Evolutionary conservation across 1,140 invertebrate species (phyloP).

Genomic region (Heliconius eleuchia): DNA sequence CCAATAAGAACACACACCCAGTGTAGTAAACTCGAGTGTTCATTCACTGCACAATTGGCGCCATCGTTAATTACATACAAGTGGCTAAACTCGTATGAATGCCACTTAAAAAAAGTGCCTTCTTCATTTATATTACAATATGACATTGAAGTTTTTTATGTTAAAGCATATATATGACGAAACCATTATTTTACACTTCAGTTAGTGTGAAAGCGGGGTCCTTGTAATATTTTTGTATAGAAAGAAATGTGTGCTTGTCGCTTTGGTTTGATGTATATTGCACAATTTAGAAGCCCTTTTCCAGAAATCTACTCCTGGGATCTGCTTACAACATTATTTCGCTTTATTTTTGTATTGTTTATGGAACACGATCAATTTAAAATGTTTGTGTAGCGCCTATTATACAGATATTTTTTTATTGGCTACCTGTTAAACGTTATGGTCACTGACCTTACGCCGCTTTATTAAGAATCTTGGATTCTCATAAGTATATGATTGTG

Average conservation of each 20-base stretch:
- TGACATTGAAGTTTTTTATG: conserved; percentile 32
- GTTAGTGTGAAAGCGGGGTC: neutral
- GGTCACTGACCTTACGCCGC: too few relatives aligned
- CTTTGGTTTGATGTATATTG: neutral
- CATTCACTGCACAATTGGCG: conserved; percentile 58
- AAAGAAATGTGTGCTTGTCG: neutral
- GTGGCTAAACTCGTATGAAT: conserved; percentile 58
- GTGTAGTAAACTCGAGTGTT: conserved; percentile 20
- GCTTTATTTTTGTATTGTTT: too few relatives aligned
- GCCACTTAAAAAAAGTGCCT: conserved; percentile 49
- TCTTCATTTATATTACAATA: conserved; percentile 35
- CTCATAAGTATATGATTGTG: too few relatives aligned
- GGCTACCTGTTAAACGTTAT: too few relatives aligned
- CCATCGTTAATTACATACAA: conserved; percentile 65
- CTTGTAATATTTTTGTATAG: neutral
- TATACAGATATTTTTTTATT: too few relatives aligned
- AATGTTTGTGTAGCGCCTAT: too few relatives aligned
- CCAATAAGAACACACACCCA: neutral
- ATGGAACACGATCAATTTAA: too few relatives aligned
- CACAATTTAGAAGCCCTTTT: neutral
- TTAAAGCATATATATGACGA: neutral
- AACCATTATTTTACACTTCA: neutral
- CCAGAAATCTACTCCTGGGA: neutral
- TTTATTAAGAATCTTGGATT: too few relatives aligned
- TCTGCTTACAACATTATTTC: too few relatives aligned